Evolutionary conservation across 1,140 invertebrate genomes (phyloP), one percentile per base, ranked within the genome.

Genomic region (Carcinoscorpius rotundicauda): DNA sequence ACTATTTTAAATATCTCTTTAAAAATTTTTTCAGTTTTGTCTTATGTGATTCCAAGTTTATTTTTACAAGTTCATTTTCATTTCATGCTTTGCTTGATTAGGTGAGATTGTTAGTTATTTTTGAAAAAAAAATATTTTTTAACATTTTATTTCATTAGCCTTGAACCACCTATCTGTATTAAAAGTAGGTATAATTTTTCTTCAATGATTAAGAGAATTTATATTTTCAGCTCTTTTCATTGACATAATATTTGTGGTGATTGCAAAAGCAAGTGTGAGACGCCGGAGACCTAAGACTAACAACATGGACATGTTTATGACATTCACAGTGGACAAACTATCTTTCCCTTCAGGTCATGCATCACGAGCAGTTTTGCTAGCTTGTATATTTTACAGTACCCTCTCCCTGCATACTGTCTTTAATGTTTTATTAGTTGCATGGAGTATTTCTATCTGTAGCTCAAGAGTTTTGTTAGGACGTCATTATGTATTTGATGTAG

Each of bases 291-390:
- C 93, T 10, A 68, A 79, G 2, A 77, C 81, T 48, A 87, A 89
- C 73, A 73, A 76, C 55, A 75, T 76, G 67, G 86, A 90, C 68
- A 82, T 83, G 78, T 81, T 83, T 64, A 73, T 79, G 4, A 77
- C 81, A 76, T 81, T 73, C 77, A 81, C 83, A 1, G 80, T 92
- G 0, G 95, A 98, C 76, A 88, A 93, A 72, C 97, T 87, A 75
- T 93, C 93, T 52, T 98, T 98, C 76, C 96, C 95, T 50, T 97
- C 94, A 0, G 96, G 96, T 1, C 96, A 99, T 78, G 83, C 91
- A 3, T 93, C 91, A n/a, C 78, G 96, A 71, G 84, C 91, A 6
- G 81, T 86, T 8, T 84, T 91, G 73, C 76, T 98, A 10, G 78
- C 85, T 3, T 83, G 83, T 60, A 88, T 91, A 3, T 72, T 76